Evolutionary conservation across 92 coral and sea anemone species (phyloP).

Genomic region (Epizoanthus scotinus): DNA sequence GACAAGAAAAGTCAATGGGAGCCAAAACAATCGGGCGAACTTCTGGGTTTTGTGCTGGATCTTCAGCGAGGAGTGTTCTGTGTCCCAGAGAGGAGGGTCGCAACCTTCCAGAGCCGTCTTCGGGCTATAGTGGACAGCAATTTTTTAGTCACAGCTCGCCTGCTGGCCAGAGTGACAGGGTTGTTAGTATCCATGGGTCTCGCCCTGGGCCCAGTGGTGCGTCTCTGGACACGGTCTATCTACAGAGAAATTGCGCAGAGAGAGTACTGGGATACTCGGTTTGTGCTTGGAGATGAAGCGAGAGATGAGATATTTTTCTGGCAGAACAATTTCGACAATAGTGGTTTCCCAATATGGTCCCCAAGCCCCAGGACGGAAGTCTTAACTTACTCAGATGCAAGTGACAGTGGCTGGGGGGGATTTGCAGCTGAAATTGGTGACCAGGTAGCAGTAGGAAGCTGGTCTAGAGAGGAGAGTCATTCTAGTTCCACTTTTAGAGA

Average conservation of each 20-base stretch:
- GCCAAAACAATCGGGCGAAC: slow-evolving; percentile 58
- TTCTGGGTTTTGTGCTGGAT: slow-evolving; percentile 62
- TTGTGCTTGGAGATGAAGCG: slow-evolving; percentile 43
- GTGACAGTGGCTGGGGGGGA: slow-evolving; percentile 71
- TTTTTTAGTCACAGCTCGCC: slow-evolving; percentile 41
- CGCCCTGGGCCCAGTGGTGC: slow-evolving; percentile 63
- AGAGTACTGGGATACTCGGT: slow-evolving; percentile 46
- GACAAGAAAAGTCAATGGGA: slow-evolving; percentile 62
- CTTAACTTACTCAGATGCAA: slow-evolving; percentile 64
- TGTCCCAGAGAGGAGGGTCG: slow-evolving; percentile 52
- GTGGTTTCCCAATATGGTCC: slow-evolving; percentile 61
- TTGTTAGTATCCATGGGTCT: slow-evolving; percentile 59
- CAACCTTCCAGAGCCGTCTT: slow-evolving; percentile 23
- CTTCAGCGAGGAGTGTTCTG: slow-evolving; percentile 52
- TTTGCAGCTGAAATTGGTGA: slow-evolving; percentile 52
- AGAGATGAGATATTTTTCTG: slow-evolving; percentile 48
- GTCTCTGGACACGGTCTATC: slow-evolving; percentile 62
- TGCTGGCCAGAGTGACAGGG: slow-evolving; percentile 48
- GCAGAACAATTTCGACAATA: slow-evolving; percentile 41
- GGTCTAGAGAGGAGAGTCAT: slow-evolving; percentile 50
- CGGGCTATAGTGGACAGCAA: slow-evolving; percentile 21
- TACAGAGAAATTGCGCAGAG: slow-evolving; percentile 42
- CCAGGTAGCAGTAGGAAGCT: slow-evolving; percentile 55
- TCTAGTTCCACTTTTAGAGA: slow-evolving; percentile 66
- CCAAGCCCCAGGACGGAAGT: slow-evolving; percentile 58